Conservation (phyloP, 2,888 invertebrate genomes). For the Melinopterus prodromus region DNA sequence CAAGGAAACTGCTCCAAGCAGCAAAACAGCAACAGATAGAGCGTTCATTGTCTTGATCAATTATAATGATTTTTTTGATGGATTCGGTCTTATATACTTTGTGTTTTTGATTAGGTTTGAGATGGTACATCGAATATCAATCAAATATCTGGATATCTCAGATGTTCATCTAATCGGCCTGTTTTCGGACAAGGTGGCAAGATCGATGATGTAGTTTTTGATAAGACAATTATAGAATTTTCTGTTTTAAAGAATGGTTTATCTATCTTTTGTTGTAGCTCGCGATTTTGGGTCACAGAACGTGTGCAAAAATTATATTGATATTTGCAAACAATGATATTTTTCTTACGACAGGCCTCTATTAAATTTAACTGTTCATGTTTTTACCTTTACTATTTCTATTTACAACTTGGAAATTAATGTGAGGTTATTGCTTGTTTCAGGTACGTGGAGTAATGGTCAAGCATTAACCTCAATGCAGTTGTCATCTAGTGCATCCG, state of each 20-base stretch:
- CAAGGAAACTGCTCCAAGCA: constrained; percentile 12
- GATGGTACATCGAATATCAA: not conserved
- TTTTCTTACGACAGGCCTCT: too few species aligned
- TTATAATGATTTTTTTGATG: not conserved
- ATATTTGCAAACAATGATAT: not conserved
- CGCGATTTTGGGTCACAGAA: not conserved
- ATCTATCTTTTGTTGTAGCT: not conserved
- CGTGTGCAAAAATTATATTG: not conserved
- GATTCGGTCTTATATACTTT: not conserved
- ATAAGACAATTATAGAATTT: not conserved
- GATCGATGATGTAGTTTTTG: not conserved
- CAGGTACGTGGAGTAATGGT: too few species aligned
- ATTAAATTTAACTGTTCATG: too few species aligned
- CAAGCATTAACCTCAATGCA: too few species aligned
- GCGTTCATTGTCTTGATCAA: constrained; percentile 18
- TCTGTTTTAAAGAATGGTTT: too few species aligned
- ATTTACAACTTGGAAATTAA: too few species aligned
- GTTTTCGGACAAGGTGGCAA: not conserved
- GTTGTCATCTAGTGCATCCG: too few species aligned
- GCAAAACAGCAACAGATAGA: constrained; percentile 5
- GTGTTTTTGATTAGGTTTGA: not conserved
- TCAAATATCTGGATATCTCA: too few species aligned
- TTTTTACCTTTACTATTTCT: too few species aligned
- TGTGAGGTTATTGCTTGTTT: too few species aligned
- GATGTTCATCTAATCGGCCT: not conserved